phyloP scores from a whole-genome alignment of 1,140 invertebrate species.

The Macrobrachium rosenbergii region DNA sequence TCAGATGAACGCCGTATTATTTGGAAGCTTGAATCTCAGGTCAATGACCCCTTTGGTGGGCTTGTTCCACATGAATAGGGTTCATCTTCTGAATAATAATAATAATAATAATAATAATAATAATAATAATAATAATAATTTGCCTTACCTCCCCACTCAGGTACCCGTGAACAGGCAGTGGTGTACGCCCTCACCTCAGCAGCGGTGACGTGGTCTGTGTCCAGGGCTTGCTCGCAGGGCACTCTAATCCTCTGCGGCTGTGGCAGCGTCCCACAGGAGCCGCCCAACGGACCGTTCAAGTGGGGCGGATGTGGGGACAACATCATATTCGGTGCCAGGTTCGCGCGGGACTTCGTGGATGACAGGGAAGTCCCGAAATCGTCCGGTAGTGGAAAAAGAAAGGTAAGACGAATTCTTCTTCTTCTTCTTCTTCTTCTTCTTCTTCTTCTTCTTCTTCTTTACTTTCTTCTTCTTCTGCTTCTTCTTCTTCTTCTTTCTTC shows the following conservation, averaged over 20 bases:
- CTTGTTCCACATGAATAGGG: too few species aligned
- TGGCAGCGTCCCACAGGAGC: conserved; percentile 75
- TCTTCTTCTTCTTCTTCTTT: too few species aligned
- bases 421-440: too few species aligned
- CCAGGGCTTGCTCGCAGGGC: conserved; percentile 81
- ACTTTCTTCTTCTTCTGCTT: too few species aligned
- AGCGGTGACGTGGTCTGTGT: conserved; percentile 80
- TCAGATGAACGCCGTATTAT: too few species aligned
- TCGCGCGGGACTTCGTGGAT: conserved; percentile 68
- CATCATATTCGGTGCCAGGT: conserved; percentile 75
- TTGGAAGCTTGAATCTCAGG: too few species aligned
- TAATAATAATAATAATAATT: too few species aligned
- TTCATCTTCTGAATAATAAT: too few species aligned
- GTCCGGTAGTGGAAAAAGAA: not conserved
- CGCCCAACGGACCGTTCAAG: conserved; percentile 76
- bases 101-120: too few species aligned
- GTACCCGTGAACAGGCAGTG: conserved; percentile 85
- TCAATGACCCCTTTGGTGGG: too few species aligned
- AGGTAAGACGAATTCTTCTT: not conserved
- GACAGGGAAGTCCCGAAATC: conserved; percentile 9
- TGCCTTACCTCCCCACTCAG: conserved; percentile 70
- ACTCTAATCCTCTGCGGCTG: conserved; percentile 78
- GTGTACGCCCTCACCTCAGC: conserved; percentile 83
- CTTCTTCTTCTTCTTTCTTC: too few species aligned
- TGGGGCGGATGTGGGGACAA: conserved; percentile 82